Conservation (phyloP, 2,797 vertebrate species). For the Bryconaethiops microstoma region DNA sequence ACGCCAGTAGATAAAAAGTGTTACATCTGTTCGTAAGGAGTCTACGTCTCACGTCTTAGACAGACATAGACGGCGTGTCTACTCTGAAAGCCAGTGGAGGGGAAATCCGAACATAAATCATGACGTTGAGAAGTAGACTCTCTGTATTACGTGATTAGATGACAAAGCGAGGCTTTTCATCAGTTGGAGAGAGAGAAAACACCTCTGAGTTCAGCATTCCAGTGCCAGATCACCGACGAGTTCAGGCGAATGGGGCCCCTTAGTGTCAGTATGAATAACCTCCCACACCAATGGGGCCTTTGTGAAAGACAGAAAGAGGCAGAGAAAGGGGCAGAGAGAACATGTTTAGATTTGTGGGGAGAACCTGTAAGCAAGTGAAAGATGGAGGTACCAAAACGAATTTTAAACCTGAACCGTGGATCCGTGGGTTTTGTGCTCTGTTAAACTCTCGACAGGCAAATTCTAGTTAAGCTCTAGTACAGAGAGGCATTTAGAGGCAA, state of each 20-base stretch:
- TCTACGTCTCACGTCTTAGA: not conserved
- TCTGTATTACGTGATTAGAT: slow-evolving; percentile 39
- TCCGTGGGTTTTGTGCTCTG: not conserved
- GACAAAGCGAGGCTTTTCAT: slow-evolving; percentile 26
- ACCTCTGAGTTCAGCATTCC: slow-evolving; percentile 67
- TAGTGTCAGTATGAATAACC: slow-evolving; percentile 54
- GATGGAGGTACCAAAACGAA: not conserved
- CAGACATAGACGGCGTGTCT: not conserved
- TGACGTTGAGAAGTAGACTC: slow-evolving; percentile 18
- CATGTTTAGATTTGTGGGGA: not conserved
- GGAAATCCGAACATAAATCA: slow-evolving; percentile 34
- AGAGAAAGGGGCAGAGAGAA: slow-evolving; percentile 6
- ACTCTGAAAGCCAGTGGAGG: not conserved
- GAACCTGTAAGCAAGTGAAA: not conserved
- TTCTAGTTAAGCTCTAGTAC: not conserved
- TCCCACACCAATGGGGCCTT: slow-evolving; percentile 52
- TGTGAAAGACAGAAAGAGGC: slow-evolving; percentile 30
- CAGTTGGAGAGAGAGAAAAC: slow-evolving; percentile 49
- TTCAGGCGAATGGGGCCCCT: slow-evolving; percentile 69
- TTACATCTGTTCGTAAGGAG: slow-evolving; percentile 17
- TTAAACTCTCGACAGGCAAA: too few relatives aligned
- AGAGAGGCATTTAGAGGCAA: not conserved
- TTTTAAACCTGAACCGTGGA: not conserved
- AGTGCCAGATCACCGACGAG: slow-evolving; percentile 65
- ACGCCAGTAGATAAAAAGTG: too few relatives aligned